phyloP scores from a whole-genome alignment of 2,888 invertebrate species.

The Oasisia sp. region DNA sequence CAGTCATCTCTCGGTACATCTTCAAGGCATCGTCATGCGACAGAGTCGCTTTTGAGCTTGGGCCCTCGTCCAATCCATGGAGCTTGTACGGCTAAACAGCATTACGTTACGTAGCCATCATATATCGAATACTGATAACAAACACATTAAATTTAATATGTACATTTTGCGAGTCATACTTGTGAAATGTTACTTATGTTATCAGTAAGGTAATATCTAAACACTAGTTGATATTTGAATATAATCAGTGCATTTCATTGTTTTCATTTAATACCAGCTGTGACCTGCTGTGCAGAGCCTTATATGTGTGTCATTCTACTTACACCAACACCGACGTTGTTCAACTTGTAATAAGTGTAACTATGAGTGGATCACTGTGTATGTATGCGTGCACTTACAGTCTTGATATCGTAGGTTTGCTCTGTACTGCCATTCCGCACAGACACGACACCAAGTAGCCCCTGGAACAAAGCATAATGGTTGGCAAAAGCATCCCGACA shows the following conservation, averaged over 20 bases:
- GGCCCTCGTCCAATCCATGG: slow-evolving; percentile 88
- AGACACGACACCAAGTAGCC: neutral
- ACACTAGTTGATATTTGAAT: neutral
- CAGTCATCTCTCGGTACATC: slow-evolving; percentile 76
- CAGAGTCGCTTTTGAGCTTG: slow-evolving; percentile 78
- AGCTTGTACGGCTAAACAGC: slow-evolving; percentile 82
- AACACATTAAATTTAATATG: no score
- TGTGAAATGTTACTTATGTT: neutral
- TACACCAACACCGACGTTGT: no score
- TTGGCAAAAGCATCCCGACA: neutral
- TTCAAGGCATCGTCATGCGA: slow-evolving; percentile 86
- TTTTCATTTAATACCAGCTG: neutral
- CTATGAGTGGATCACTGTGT: no score
- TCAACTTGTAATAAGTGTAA: no score
- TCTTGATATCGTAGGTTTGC: neutral
- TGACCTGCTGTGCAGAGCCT: neutral
- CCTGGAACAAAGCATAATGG: neutral
- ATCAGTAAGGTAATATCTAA: neutral
- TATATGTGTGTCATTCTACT: no score
- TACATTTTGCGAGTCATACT: neutral
- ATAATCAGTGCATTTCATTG: neutral
- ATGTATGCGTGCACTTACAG: neutral
- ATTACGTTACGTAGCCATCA: no score
- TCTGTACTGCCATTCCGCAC: neutral
- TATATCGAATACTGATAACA: no score